Evolutionary conservation across 2,888 invertebrate genomes (phyloP).

Genomic region (Limnephilus auricula): DNA sequence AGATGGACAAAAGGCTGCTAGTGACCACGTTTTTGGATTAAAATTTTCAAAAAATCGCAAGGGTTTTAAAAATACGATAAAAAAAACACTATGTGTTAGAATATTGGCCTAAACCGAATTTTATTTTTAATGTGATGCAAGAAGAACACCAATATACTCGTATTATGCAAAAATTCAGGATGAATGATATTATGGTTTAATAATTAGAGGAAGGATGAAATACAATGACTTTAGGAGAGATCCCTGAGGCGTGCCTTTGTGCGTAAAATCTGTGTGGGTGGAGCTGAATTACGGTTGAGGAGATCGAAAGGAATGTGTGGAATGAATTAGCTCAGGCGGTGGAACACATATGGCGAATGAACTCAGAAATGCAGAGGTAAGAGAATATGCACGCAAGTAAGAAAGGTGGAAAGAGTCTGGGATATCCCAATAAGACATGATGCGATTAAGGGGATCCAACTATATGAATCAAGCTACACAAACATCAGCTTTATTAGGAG

Average conservation of each 20-base stretch:
- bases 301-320: not conserved
- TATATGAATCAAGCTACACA: too few species aligned
- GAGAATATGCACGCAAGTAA: not conserved
- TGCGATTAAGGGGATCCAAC: not conserved
- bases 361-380: not conserved
- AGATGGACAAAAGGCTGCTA: slow-evolving; percentile 88
- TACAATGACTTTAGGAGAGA: not conserved
- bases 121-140: too few species aligned
- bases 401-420: not conserved
- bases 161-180: not conserved
- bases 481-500: too few species aligned
- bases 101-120: too few species aligned
- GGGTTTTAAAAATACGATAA: too few species aligned
- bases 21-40: too few species aligned
- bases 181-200: not conserved
- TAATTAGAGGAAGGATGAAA: not conserved
- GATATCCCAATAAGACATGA: not conserved
- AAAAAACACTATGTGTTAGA: too few species aligned
- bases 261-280: not conserved
- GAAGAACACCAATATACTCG: too few species aligned
- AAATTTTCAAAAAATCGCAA: too few species aligned
- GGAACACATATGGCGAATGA: not conserved
- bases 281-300: not conserved
- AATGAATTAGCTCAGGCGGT: not conserved
- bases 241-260: not conserved